These are phyloP conservation scores for Ferdinandea cuprea DNA, from an alignment of 2,888 invertebrate species.

Conservation along the genomic window DNA sequence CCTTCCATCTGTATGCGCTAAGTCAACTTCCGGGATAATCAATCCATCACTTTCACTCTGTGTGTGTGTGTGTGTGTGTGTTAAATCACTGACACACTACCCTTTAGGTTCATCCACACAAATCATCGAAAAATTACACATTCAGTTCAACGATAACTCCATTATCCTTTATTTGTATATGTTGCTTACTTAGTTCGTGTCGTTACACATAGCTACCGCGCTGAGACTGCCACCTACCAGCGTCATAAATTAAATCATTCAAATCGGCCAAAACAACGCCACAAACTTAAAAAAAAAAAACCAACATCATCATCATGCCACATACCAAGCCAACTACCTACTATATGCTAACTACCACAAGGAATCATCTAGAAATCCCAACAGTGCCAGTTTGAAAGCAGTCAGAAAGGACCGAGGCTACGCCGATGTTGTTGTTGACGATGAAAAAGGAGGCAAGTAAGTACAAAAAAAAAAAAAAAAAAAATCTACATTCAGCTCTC, in stretches of 20 bases:
- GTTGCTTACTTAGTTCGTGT: conserved; percentile 19
- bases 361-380: conserved; percentile 42
- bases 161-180: conserved; percentile 33
- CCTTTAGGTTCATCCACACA: conserved; percentile 40
- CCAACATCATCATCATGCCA: neutral
- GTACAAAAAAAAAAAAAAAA: neutral
- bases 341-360: conserved; percentile 3
- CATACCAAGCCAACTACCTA: neutral
- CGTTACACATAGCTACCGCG: conserved; percentile 8
- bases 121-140: conserved; percentile 61
- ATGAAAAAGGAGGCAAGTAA: neutral
- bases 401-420: conserved; percentile 6
- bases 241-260: conserved; percentile 73
- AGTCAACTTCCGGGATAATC: conserved; percentile 38
- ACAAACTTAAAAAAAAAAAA: conserved; percentile 37
- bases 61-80: conserved; percentile 14
- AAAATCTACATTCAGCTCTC: conserved; percentile 11
- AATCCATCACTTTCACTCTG: conserved; percentile 68
- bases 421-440: too few species aligned
- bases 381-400: conserved; percentile 37
- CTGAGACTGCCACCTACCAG: conserved; percentile 27
- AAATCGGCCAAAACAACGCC: conserved; percentile 62
- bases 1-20: conserved; percentile 13
- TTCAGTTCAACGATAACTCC: conserved; percentile 56
- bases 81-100: conserved; percentile 58